phyloP scores from a whole-genome alignment of 2,113 vertebrate species.

The Myrmophylax atrothorax region DNA sequence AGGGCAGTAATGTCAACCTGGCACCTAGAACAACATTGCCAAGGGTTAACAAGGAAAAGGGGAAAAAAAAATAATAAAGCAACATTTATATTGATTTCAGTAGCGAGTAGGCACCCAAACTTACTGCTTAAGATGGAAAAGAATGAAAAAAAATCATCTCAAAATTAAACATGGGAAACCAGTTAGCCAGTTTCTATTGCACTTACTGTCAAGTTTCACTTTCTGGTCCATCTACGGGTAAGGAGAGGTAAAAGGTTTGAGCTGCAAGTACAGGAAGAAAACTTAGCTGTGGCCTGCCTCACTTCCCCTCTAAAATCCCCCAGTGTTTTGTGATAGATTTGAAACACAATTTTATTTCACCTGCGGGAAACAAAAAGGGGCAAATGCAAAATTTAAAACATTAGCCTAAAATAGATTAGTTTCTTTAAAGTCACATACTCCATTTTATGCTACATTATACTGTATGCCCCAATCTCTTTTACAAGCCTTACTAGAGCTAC shows the following conservation, averaged over 20 bases:
- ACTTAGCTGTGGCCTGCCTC: conserved; percentile 17
- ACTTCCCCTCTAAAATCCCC: conserved; percentile 29
- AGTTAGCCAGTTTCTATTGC: not conserved
- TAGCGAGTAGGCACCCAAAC: not conserved
- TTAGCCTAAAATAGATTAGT: conserved; percentile 53
- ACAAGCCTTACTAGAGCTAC: conserved; percentile 29
- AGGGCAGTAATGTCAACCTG: conserved; percentile 85
- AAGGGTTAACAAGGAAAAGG: not conserved
- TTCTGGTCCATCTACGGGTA: not conserved
- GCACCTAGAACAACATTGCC: conserved; percentile 74
- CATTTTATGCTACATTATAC: conserved; percentile 70
- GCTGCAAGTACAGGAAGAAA: not conserved
- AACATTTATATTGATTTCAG: not conserved
- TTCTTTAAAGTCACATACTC: conserved; percentile 56
- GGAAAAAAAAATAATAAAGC: not conserved
- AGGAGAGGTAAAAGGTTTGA: not conserved
- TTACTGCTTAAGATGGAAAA: not conserved
- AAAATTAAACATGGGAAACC: not conserved
- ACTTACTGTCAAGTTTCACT: not conserved
- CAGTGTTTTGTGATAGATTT: not conserved
- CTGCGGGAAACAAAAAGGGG: conserved; percentile 2
- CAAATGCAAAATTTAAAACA: conserved; percentile 50
- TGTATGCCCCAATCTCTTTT: conserved; percentile 68
- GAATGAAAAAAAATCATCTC: not conserved
- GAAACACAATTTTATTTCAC: conserved; percentile 30